Base-by-base conservation (phyloP, 2,888 invertebrate species). In the Boloria selene region DNA sequence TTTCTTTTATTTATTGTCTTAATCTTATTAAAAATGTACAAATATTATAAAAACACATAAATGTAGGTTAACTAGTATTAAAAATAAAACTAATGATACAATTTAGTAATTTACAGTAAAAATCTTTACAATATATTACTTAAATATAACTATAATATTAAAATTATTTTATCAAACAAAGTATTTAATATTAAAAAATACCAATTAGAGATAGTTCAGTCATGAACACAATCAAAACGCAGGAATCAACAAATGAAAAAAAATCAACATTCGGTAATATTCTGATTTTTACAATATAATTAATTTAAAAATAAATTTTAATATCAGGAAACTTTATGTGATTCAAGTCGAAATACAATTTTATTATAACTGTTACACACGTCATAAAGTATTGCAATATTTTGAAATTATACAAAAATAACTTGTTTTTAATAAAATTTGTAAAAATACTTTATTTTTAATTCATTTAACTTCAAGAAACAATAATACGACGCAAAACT, bases 401-500 rank as follows among this genome's bases (percentile, higher is more conserved):
- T 56, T 70, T 65, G 49, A 16, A 60, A 61, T 59, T 31, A 68
- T 61, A 52, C 66, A 63, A 63, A 62, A 59, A 65, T 22, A 45
- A 3, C 10, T 50, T 45, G n/a, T 16, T 45, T 26, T 18, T 38
- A 53, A 56, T 60, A 63, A 56, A 47, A 51, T 44, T 22, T 56
- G 31, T 55, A 55, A 13, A 61, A 50, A 65, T 55, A 67, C 22
- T 51, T 51, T 17, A 60, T 38, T 17, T 59, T 42, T 61, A 50
- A 49, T 69, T 64, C 67, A 18, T 13, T 58, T 51, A 53, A 67
- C 54, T 42, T 75, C 69, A 75, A 77, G 80, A 82, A 79, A 81
- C 83, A 83, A 84, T 86, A 79, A 88, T 89, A 88, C 88, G 90
- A 88, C 90, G 90, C 89, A 90, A 88, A 90, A 89, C 84, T 88